Percentiles rank a stretch among this genome's conserved stretches.
Conservation (phyloP, 2,113 vertebrate genomes). For the Pygoscelis antarcticus region DNA sequence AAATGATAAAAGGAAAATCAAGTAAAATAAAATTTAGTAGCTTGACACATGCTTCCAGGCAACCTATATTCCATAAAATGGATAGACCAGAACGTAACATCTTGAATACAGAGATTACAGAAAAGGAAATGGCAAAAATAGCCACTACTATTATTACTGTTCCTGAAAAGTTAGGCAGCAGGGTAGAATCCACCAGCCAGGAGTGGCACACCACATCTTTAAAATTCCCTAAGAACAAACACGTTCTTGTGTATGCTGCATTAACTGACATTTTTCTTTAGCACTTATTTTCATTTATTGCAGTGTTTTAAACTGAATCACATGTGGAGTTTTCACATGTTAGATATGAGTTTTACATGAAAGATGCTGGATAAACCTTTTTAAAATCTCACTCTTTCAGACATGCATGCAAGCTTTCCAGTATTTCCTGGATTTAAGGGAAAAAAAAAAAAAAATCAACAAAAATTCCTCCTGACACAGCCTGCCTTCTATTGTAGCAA, state of each 20-base stretch:
- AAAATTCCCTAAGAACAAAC: background rate
- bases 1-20: background rate
- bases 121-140: conserved; percentile 56
- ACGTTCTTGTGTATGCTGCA: fast-evolving
- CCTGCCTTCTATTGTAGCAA: background rate
- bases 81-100: background rate
- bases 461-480: background rate
- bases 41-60: background rate
- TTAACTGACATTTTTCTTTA: background rate
- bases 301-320: background rate
- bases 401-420: background rate
- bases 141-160: conserved; percentile 22
- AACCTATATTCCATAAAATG: background rate
- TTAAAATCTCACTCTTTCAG: background rate
- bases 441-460: background rate
- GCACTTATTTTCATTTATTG: background rate
- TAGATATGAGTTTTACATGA: background rate
- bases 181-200: background rate
- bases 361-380: background rate
- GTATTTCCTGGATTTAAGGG: background rate
- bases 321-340: background rate
- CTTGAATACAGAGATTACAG: background rate
- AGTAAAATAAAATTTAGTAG: background rate
- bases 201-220: background rate
- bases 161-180: background rate